Evolutionary conservation across 2,888 invertebrate genomes (phyloP).

Genomic region (Hipparchia semele): DNA sequence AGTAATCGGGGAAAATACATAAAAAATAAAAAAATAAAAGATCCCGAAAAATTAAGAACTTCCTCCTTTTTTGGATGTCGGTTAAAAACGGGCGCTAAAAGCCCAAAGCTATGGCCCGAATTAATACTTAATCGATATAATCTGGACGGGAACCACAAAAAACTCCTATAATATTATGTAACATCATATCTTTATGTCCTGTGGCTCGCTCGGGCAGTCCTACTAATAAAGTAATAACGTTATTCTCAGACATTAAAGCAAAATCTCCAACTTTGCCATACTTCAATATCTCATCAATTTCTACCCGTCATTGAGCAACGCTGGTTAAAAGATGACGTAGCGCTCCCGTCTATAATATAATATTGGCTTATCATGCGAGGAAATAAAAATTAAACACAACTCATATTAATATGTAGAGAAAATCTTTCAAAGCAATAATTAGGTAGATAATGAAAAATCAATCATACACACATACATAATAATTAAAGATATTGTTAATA

Average conservation of each 20-base stretch:
- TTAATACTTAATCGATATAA: neutral
- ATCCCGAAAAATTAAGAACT: too few relatives aligned
- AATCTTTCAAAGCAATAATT: too few relatives aligned
- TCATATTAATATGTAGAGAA: too few relatives aligned
- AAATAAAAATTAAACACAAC: too few relatives aligned
- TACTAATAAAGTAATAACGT: slow-evolving; percentile 17
- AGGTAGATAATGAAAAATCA: too few relatives aligned
- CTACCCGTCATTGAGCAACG: neutral
- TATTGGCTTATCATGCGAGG: too few relatives aligned
- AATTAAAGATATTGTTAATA: too few relatives aligned
- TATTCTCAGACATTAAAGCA: slow-evolving; percentile 20
- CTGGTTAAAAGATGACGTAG: neutral
- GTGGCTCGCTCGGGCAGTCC: neutral
- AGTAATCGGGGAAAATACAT: too few relatives aligned
- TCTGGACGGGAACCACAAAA: neutral
- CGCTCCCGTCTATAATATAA: too few relatives aligned
- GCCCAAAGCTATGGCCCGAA: neutral
- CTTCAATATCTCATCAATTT: slow-evolving; percentile 23
- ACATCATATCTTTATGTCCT: neutral
- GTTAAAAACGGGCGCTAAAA: neutral
- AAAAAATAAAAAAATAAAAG: too few relatives aligned
- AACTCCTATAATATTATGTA: neutral
- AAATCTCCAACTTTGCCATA: slow-evolving; percentile 15
- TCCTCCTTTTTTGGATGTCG: too few relatives aligned
- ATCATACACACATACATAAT: too few relatives aligned